A percentile compares a stretch with the other conserved stretches of the same genome.
These are phyloP conservation scores for Ptychochromis oligacanthus DNA, from an alignment of 2,113 vertebrate genomes.

Conservation along the genomic window DNA sequence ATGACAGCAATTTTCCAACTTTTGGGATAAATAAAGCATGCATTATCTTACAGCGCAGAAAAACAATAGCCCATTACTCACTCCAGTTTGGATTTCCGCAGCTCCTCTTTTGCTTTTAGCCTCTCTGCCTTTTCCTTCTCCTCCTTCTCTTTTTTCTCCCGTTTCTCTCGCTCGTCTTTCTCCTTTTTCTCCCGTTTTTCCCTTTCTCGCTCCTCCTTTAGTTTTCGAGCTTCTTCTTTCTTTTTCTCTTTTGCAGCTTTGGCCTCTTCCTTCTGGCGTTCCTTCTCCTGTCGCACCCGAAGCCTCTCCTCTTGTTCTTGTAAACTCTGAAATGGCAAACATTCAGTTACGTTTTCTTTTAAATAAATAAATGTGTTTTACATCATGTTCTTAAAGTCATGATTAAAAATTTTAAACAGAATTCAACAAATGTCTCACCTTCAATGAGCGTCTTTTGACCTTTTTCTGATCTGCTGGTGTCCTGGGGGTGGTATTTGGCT, in stretches of 20 bases:
- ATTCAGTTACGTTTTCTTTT: neutral
- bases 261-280: conserved; percentile 75
- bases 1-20: too few relatives aligned
- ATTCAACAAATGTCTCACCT: conserved; percentile 58
- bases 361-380: too few relatives aligned
- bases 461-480: conserved; percentile 63
- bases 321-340: conserved; percentile 54
- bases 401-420: neutral
- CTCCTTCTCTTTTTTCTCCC: conserved; percentile 90
- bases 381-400: neutral
- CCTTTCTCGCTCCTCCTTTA: conserved; percentile 85
- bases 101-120: conserved; percentile 88
- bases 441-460: conserved; percentile 75
- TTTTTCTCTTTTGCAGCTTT: conserved; percentile 78
- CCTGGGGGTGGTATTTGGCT: conserved; percentile 63
- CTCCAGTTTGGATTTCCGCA: conserved; percentile 91
- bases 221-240: conserved; percentile 78
- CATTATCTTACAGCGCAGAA: neutral
- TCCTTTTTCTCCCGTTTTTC: conserved; percentile 90
- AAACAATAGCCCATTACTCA: conserved; percentile 73
- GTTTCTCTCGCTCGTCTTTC: conserved; percentile 86
- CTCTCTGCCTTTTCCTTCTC: conserved; percentile 92
- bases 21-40: too few relatives aligned
- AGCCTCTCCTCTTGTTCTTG: conserved; percentile 83
- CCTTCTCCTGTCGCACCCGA: conserved; percentile 77